phyloP scores from a whole-genome alignment of 92 coral and sea anemone genomes.

The Heteractis magnifica region DNA sequence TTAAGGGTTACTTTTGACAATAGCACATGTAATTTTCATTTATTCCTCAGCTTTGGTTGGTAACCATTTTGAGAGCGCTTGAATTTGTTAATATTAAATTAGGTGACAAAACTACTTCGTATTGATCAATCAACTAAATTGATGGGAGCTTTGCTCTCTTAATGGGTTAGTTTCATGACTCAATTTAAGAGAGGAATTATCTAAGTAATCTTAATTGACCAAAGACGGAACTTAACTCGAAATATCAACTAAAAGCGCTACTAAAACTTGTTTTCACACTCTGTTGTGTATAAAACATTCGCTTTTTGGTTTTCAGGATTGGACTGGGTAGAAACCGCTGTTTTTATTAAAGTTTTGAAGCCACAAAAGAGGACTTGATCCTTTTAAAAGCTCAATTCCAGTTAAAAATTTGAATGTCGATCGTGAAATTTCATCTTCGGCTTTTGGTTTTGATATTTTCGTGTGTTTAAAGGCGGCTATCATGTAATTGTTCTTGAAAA shows the following conservation, averaged over 20 bases:
- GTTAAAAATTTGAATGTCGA: background rate
- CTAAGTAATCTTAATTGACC: slow-evolving; percentile 1
- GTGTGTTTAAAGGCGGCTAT: background rate
- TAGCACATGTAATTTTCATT: slow-evolving; percentile 6
- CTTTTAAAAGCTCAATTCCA: background rate
- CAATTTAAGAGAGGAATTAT: background rate
- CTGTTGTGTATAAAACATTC: slow-evolving; percentile 1
- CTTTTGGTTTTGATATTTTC: background rate
- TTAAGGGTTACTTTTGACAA: background rate
- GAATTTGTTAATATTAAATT: background rate
- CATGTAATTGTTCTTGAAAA: background rate
- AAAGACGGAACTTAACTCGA: background rate
- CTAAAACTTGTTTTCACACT: background rate
- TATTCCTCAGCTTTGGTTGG: background rate
- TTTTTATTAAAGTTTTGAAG: slow-evolving; percentile 3
- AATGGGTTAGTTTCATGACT: background rate
- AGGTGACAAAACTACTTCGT: slow-evolving; percentile 4
- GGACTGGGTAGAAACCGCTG: background rate
- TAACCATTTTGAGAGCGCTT: background rate
- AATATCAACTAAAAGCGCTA: background rate
- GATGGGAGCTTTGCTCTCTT: background rate
- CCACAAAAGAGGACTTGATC: background rate
- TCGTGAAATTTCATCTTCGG: background rate
- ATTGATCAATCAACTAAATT: background rate
- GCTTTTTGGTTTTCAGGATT: background rate